Percentiles rank a stretch among this genome's conserved stretches.
Evolutionary conservation across 2,113 vertebrate genomes (phyloP).

Genomic region (Scomber japonicus): DNA sequence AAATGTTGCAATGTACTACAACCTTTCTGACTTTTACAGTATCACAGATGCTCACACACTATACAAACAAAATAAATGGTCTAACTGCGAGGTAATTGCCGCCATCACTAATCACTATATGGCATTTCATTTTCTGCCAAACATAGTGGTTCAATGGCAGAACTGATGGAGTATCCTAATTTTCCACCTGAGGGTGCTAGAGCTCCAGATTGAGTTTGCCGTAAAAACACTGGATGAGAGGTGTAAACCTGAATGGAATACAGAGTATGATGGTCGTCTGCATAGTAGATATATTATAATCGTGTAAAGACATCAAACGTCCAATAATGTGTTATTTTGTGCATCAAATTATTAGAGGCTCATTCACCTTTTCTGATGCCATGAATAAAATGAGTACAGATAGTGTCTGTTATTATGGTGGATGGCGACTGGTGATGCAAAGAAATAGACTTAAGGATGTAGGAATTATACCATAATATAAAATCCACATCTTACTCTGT

Average conservation of each 20-base stretch:
- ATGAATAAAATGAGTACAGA: neutral
- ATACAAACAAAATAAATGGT: too few relatives aligned
- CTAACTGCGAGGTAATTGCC: neutral
- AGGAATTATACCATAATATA: neutral
- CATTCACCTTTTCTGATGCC: neutral
- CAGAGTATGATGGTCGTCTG: neutral
- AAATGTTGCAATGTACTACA: neutral
- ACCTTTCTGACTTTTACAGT: neutral
- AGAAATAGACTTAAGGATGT: neutral
- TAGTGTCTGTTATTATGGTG: neutral
- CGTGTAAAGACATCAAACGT: neutral
- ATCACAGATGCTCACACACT: neutral
- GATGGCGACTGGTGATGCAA: neutral
- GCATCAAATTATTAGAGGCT: neutral
- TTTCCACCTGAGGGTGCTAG: slow-evolving; percentile 71
- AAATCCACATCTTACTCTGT: neutral
- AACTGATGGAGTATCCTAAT: neutral
- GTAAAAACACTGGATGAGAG: slow-evolving; percentile 4
- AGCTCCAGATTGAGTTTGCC: slow-evolving; percentile 39
- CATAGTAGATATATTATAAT: neutral
- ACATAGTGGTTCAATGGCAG: neutral
- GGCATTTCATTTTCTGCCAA: neutral
- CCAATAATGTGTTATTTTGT: neutral
- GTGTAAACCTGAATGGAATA: slow-evolving; percentile 37
- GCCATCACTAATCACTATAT: too few relatives aligned